Evolutionary conservation across 2,113 vertebrate genomes (phyloP), one percentile per base, ranked within the genome.

Genomic region (Alces alces): DNA sequence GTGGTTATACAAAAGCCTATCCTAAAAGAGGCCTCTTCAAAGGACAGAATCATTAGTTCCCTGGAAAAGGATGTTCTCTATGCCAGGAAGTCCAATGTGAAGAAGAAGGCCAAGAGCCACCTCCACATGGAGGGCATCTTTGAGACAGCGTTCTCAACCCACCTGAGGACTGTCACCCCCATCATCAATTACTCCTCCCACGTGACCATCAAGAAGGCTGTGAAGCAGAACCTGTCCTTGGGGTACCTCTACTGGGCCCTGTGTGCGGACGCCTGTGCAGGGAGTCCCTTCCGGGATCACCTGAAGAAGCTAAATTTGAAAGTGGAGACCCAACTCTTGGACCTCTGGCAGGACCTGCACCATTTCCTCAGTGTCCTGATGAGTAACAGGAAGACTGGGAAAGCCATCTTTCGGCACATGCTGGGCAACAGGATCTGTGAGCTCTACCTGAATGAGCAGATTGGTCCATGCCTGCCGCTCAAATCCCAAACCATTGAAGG

Each of bases 291-390:
- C 96, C 96, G 98, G 17, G 54, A 92, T 28, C 95, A 98, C 96
- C 76, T 99, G 78, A 95, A 96, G 92, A 23, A 10, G 55, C 89
- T n/a, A 54, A 83, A 94, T 45, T 28, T 39, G 39, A 66, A 97
- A 7, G 0, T 93, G 50, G 98, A 97, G 39, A 88, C 96, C 61
- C 86, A 7, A 64, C 98, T 99, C 80, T 94, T 99, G 87, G 98
- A 98, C 36, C 97, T 99, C 50, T 99, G 99, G 98, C 98, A 98
- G 0, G 98, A 99, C 66, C 97, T 99, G 61, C 97, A 98, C 85
- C 97, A 98, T 47, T 99, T 98, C 89, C 96, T 99, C 70, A 91
- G 96, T 0, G 95, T 98, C 52, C 97, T 96, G n/a, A 93, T 98
- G 92, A 97, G 47, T 5, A 89, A 91, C 55, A 95, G 93, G 19